These are phyloP conservation scores for Cosmia trapezina DNA, from an alignment of 2,888 invertebrate genomes.

Conservation along the genomic window DNA sequence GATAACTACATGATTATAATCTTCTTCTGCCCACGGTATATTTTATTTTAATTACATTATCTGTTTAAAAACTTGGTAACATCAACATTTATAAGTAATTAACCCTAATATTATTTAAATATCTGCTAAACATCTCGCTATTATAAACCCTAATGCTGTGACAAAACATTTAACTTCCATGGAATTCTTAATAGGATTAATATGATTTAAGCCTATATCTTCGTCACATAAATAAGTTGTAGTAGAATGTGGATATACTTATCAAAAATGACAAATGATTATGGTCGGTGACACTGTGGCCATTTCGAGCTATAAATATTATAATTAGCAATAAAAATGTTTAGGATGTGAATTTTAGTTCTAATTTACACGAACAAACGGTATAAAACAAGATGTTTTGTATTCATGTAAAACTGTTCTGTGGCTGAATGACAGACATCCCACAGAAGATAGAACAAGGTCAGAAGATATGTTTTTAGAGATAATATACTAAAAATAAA, in stretches of 20 bases:
- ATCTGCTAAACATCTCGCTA: not conserved
- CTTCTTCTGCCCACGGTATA: slow-evolving; percentile 13
- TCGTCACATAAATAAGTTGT: slow-evolving; percentile 25
- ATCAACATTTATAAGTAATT: slow-evolving; percentile 31
- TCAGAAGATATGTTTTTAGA: no score
- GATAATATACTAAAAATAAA: no score
- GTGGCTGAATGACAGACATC: not conserved
- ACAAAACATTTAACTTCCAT: not conserved
- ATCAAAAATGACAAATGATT: slow-evolving; percentile 42
- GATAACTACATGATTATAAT: slow-evolving; percentile 23
- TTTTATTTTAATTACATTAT: slow-evolving; percentile 30
- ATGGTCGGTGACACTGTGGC: slow-evolving; percentile 23
- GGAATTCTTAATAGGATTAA: slow-evolving; percentile 17
- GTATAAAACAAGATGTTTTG: not conserved
- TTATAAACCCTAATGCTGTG: slow-evolving; percentile 11
- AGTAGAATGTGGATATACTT: slow-evolving; percentile 33
- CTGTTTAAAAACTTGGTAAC: slow-evolving; percentile 11
- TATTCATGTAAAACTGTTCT: not conserved
- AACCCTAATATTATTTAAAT: slow-evolving; percentile 31
- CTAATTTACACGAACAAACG: slow-evolving; percentile 15
- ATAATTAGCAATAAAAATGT: slow-evolving; percentile 38
- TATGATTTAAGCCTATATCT: slow-evolving; percentile 15
- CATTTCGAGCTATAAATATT: slow-evolving; percentile 42
- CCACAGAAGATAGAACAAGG: not conserved
- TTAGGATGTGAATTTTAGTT: slow-evolving; percentile 23